Conservation (phyloP, 2,888 invertebrate species). For the Tenthredo mesomela region DNA sequence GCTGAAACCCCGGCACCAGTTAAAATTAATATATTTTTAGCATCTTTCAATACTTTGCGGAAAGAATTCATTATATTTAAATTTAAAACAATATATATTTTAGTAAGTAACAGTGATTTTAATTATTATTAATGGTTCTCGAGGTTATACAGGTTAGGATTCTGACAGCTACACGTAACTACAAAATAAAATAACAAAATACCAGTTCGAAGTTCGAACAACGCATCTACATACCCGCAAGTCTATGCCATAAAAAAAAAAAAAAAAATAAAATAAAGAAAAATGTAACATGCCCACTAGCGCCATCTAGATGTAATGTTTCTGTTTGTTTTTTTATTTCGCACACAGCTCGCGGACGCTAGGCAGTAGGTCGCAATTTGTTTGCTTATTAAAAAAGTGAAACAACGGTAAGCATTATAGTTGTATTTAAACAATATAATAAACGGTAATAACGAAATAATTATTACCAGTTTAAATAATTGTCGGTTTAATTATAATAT, state of each 20-base stretch:
- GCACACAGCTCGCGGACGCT: too few species aligned
- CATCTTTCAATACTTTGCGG: constrained; percentile 80
- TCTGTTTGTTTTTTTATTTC: too few species aligned
- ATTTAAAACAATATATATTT: background rate
- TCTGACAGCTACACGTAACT: background rate
- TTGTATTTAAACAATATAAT: background rate
- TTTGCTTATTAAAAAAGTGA: background rate
- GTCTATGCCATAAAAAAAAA: background rate
- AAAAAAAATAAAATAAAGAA: too few species aligned
- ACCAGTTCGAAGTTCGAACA: background rate
- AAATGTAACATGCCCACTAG: background rate
- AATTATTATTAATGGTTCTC: background rate
- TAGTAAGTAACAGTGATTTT: background rate
- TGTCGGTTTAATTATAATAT: background rate
- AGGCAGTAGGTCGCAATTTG: too few species aligned
- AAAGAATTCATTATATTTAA: constrained; percentile 78
- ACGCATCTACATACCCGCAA: background rate
- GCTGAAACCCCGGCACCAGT: constrained; percentile 91
- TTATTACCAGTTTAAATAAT: background rate
- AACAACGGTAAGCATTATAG: background rate
- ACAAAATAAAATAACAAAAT: background rate
- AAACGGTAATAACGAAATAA: too few species aligned
- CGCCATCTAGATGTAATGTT: background rate
- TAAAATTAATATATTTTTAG: constrained; percentile 85
- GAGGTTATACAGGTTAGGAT: background rate